Evolutionary conservation across 1,140 invertebrate genomes (phyloP), one percentile per base, ranked within the genome.

Genomic region (Eupristina koningsbergeri): DNA sequence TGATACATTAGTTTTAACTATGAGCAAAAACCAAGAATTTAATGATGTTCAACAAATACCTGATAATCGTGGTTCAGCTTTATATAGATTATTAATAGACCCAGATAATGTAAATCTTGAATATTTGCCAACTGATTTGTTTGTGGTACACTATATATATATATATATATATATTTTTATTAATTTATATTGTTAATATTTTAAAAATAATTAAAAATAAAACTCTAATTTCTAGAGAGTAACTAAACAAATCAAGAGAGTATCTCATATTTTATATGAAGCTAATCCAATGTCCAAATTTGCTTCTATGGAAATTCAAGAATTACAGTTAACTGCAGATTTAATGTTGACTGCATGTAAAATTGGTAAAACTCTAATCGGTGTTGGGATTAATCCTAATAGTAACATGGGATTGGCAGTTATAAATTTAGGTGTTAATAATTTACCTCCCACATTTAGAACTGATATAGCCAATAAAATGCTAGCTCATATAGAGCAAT

Each of bases 401-500:
- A 93, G 93, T 84, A 94, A 94, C 85, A 93, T 94, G 93, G 95
- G 94, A 0, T 89, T 94, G 19, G 92, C 93, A 63, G 94, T 94
- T 11, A 94, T 95, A 41, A 95, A 95, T 89, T 89, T 95, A 76
- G 94, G 94, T 45, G 92, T 95, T 1, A 93, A 91, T 81, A 95
- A 95, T 90, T 89, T 95, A 8, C 93, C 94, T 53, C 93, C 94
- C 19, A 95, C 94, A 31, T 93, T 94, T 61, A 92, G 94, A 82
- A 95, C 94, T 26, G 94, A 95, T 85, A 91, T 95, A 86, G 94
- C 94, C n/a, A 95, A 95, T 88, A 95, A 94, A 88, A 91, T 94
- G 89, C 86, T 94, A n/a, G 92, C 93, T 63, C 90, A 94, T 50
- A 94, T 93, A 67, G 94, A 94, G 86, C 93, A 94, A 80, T 94